Conservation (phyloP, 2,113 vertebrate species). For the Oxygymnocypris stewartii region DNA sequence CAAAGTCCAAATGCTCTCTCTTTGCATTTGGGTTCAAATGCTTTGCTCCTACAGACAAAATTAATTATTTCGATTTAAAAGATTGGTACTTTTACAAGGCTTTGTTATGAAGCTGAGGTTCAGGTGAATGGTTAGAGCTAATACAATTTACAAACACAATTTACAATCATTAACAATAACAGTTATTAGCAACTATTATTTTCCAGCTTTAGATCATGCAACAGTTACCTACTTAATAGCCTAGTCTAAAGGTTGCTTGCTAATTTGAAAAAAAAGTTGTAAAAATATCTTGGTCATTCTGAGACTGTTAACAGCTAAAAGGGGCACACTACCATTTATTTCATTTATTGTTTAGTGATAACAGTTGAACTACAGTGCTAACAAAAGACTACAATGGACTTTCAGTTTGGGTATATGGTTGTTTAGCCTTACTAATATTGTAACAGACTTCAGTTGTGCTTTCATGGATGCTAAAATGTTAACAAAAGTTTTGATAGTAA, state of each 20-base stretch:
- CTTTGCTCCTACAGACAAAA: neutral
- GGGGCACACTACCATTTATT: neutral
- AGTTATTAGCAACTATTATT: neutral
- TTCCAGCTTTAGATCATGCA: neutral
- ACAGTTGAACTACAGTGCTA: neutral
- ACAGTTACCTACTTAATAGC: neutral
- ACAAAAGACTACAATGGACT: neutral
- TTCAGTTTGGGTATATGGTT: too few relatives aligned
- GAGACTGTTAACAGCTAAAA: neutral
- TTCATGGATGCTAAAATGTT: too few relatives aligned
- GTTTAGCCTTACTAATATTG: too few relatives aligned
- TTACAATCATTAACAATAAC: neutral
- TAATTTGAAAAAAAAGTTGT: neutral
- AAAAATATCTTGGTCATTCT: neutral
- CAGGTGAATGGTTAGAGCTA: neutral
- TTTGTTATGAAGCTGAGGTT: neutral
- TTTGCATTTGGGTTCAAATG: neutral
- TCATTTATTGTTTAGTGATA: neutral
- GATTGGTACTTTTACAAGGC: neutral
- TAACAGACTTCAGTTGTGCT: too few relatives aligned
- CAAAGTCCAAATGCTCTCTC: neutral
- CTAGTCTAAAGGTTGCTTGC: neutral
- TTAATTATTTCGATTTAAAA: neutral
- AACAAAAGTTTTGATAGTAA: too few relatives aligned
- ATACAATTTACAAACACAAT: neutral